Percentiles rank a stretch among this genome's conserved stretches.
phyloP scores from a whole-genome alignment of 2,797 vertebrate genomes.

The Aratinga solstitialis region DNA sequence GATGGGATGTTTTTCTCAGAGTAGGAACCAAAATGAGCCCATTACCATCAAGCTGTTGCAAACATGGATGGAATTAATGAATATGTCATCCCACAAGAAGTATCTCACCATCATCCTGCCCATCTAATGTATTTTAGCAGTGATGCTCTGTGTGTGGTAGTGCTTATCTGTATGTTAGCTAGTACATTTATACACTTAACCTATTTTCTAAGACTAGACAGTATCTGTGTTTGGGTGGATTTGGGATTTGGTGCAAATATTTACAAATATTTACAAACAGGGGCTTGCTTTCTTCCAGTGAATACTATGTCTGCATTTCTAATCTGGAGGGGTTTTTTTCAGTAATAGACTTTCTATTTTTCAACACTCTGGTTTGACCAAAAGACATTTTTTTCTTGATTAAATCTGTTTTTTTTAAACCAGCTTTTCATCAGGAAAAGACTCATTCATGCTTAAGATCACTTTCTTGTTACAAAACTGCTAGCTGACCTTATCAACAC shows the following conservation, averaged over 20 bases:
- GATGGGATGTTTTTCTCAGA: not conserved
- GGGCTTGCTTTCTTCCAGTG: not conserved
- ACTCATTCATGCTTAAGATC: not conserved
- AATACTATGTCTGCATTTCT: not conserved
- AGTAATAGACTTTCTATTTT: not conserved
- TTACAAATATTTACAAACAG: not conserved
- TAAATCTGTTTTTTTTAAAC: not conserved
- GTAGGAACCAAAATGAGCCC: not conserved
- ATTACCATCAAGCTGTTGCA: not conserved
- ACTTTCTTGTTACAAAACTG: not conserved
- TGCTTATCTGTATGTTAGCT: not conserved
- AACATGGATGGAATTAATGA: not conserved
- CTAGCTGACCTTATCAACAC: conserved; percentile 21
- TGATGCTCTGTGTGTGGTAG: not conserved
- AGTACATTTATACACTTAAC: not conserved
- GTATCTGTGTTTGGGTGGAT: not conserved
- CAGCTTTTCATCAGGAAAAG: not conserved
- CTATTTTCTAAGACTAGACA: not conserved
- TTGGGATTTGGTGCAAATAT: not conserved
- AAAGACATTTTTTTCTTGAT: not conserved
- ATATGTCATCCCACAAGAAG: not conserved
- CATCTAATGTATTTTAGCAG: not conserved
- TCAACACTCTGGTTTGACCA: not conserved
- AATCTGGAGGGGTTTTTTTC: not conserved
- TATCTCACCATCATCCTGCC: not conserved